Evolutionary conservation across 2,113 vertebrate genomes (phyloP).

Genomic region (Chascanopsetta lugubris): DNA sequence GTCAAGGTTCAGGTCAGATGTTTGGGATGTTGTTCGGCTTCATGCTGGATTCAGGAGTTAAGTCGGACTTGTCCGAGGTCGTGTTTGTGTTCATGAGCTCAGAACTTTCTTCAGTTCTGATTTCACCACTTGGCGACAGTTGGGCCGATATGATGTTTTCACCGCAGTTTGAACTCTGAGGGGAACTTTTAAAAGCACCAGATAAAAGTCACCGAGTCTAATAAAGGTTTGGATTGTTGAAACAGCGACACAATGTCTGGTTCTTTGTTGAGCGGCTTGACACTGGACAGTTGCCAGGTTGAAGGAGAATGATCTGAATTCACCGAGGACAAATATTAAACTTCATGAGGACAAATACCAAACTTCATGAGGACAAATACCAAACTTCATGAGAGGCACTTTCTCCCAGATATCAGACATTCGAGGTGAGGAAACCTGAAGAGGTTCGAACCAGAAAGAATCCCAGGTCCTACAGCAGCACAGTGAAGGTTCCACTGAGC

Average conservation of each 20-base stretch:
- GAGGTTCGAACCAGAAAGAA: too few species aligned
- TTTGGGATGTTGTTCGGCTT: constrained; percentile 7
- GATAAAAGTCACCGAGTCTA: too few species aligned
- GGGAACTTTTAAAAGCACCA: too few species aligned
- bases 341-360: too few species aligned
- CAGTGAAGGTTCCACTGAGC: background rate
- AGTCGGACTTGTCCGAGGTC: background rate
- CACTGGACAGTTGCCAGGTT: background rate
- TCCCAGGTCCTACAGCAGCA: too few species aligned
- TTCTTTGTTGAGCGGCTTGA: background rate
- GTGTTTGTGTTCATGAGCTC: background rate
- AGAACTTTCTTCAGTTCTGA: background rate
- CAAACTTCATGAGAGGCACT: too few species aligned
- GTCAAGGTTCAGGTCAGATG: background rate
- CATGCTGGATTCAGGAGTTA: background rate
- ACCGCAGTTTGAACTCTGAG: too few species aligned
- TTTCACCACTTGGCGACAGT: background rate
- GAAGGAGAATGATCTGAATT: background rate
- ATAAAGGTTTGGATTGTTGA: background rate
- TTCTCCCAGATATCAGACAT: too few species aligned
- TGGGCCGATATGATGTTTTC: constrained; percentile 28
- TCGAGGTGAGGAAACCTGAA: too few species aligned
- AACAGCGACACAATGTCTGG: background rate
- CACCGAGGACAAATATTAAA: background rate
- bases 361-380: too few species aligned